Evolutionary conservation across 2,113 vertebrate genomes (phyloP).

Genomic region (Ondatra zibethicus): DNA sequence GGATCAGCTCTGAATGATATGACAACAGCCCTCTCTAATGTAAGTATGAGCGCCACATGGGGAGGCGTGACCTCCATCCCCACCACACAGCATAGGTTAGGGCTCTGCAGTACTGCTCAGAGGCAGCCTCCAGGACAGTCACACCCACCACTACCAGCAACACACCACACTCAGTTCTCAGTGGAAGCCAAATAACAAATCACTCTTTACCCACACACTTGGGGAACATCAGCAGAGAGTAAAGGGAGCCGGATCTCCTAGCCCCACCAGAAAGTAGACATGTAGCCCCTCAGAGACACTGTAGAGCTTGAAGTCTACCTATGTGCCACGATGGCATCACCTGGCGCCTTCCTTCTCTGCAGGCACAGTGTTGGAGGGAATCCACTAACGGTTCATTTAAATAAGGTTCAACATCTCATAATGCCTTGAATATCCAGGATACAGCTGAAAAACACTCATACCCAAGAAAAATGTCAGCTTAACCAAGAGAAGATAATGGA

Average conservation of each 20-base stretch:
- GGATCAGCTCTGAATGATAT: background rate
- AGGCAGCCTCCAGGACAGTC: background rate
- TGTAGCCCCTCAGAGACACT: background rate
- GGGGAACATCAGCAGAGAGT: background rate
- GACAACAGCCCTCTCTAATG: background rate
- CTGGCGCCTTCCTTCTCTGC: background rate
- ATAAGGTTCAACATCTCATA: background rate
- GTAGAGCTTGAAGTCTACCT: background rate
- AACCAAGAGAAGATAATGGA: background rate
- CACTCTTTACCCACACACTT: background rate
- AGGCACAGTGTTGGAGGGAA: background rate
- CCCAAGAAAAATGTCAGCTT: background rate
- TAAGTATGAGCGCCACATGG: too few relatives aligned
- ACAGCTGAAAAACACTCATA: background rate
- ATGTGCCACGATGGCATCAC: background rate
- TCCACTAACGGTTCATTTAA: background rate
- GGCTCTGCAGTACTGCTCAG: background rate
- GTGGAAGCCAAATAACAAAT: background rate
- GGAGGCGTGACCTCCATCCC: too few relatives aligned
- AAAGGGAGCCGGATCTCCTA: background rate
- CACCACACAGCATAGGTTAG: background rate
- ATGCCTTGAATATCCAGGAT: background rate
- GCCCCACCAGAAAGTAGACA: background rate
- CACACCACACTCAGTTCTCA: background rate
- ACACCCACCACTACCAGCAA: background rate